Evolutionary conservation across 1,140 invertebrate species (phyloP).

Genomic region (Laupala kohalensis): DNA sequence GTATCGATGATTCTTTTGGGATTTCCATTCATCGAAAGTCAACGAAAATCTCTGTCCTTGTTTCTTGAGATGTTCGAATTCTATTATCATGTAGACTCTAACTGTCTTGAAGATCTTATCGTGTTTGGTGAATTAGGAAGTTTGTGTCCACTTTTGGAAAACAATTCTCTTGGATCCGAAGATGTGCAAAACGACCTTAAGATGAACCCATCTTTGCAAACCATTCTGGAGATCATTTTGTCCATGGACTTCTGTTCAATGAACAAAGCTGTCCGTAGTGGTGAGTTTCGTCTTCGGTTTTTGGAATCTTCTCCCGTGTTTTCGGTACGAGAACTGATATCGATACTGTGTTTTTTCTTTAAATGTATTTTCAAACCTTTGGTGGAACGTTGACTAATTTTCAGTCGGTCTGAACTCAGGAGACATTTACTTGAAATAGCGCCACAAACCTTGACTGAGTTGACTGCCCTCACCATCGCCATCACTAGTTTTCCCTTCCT

Average conservation of each 20-base stretch:
- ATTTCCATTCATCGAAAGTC: slow-evolving; percentile 21
- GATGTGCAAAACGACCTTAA: slow-evolving; percentile 14
- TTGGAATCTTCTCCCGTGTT: slow-evolving; percentile 11
- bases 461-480: no score
- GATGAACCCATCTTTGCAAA: slow-evolving; percentile 17
- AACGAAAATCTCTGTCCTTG: slow-evolving; percentile 19
- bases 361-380: slow-evolving; percentile 19
- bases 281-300: no score
- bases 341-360: slow-evolving; percentile 17
- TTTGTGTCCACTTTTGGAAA: slow-evolving; percentile 17
- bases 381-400: no score
- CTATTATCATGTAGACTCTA: slow-evolving; percentile 10
- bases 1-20: no score
- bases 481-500: no score
- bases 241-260: slow-evolving; percentile 18
- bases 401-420: no score
- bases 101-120: slow-evolving; percentile 18
- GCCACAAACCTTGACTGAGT: no score
- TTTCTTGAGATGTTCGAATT: slow-evolving; percentile 11
- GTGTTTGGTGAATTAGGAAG: slow-evolving; percentile 17
- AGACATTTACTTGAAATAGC: no score
- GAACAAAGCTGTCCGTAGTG: no score
- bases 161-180: slow-evolving; percentile 15
- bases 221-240: slow-evolving; percentile 19
- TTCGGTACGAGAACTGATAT: slow-evolving; percentile 12